Conservation (phyloP, 2,797 vertebrate genomes). For the Podarcis lilfordi region DNA sequence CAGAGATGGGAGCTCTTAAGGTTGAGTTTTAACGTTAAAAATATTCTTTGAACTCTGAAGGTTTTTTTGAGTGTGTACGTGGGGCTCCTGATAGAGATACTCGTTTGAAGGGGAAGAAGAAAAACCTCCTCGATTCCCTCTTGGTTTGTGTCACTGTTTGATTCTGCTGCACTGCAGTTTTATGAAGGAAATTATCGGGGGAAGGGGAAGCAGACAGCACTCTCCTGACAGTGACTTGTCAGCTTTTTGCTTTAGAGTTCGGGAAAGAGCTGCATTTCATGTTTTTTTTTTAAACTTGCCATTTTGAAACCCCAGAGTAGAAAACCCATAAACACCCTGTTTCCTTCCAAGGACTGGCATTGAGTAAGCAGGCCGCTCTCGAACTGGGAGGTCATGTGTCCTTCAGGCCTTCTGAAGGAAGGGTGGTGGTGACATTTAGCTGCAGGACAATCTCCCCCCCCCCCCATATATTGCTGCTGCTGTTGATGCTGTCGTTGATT, state of each 20-base stretch:
- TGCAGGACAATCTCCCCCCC: background rate
- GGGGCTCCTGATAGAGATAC: slow-evolving; percentile 36
- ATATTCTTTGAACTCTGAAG: slow-evolving; percentile 59
- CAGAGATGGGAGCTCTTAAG: slow-evolving; percentile 47
- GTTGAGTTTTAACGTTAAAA: slow-evolving; percentile 58
- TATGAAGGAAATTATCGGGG: slow-evolving; percentile 65
- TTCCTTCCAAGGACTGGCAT: background rate
- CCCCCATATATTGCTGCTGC: too few species aligned
- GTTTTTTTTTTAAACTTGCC: slow-evolving; percentile 18
- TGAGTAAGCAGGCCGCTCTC: background rate
- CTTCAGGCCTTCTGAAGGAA: background rate
- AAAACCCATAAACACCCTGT: slow-evolving; percentile 1
- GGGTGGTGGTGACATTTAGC: background rate
- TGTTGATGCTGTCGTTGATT: too few species aligned
- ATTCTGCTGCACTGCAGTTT: slow-evolving; percentile 63
- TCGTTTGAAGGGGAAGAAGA: slow-evolving; percentile 38
- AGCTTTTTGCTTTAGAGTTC: slow-evolving; percentile 61
- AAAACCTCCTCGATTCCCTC: slow-evolving; percentile 55
- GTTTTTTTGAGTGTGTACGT: slow-evolving; percentile 22
- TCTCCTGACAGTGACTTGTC: slow-evolving; percentile 71
- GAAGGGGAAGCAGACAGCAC: slow-evolving; percentile 59
- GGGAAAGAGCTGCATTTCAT: slow-evolving; percentile 43
- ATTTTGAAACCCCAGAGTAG: slow-evolving; percentile 41
- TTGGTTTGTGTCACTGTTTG: slow-evolving; percentile 66
- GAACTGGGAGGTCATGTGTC: background rate